Conservation (phyloP, 2,797 vertebrate species). For the Poeciliopsis infans region DNA sequence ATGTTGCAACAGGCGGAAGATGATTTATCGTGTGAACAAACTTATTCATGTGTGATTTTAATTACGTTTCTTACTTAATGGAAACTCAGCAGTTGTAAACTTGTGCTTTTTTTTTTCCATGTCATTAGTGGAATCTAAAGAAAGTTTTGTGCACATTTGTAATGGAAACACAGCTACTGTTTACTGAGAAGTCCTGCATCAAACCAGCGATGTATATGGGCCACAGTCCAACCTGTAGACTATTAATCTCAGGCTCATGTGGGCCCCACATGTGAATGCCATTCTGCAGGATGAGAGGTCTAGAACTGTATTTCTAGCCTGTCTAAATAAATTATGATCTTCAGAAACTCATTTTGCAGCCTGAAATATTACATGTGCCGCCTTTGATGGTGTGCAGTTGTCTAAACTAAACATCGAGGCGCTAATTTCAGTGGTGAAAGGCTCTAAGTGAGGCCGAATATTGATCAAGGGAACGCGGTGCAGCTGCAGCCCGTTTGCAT, state of each 20-base stretch:
- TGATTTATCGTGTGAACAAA: too few relatives aligned
- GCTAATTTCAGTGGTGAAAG: background rate
- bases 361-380: background rate
- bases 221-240: background rate
- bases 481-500: constrained; percentile 21
- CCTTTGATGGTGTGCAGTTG: background rate
- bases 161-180: too few relatives aligned
- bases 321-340: background rate
- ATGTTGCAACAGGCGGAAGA: too few relatives aligned
- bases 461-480: background rate
- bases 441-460: background rate
- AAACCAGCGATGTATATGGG: background rate
- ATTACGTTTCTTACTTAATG: too few relatives aligned
- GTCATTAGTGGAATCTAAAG: too few relatives aligned
- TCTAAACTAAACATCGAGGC: background rate
- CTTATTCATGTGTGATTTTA: too few relatives aligned
- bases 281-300: background rate
- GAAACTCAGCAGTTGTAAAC: too few relatives aligned
- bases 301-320: background rate
- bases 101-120: too few relatives aligned
- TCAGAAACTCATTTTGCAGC: background rate
- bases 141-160: too few relatives aligned
- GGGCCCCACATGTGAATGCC: background rate
- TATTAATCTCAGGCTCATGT: background rate
- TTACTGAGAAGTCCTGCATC: background rate